Evolutionary conservation across 2,797 vertebrate species (phyloP).

Genomic region (Pseudocheirus occidentalis): DNA sequence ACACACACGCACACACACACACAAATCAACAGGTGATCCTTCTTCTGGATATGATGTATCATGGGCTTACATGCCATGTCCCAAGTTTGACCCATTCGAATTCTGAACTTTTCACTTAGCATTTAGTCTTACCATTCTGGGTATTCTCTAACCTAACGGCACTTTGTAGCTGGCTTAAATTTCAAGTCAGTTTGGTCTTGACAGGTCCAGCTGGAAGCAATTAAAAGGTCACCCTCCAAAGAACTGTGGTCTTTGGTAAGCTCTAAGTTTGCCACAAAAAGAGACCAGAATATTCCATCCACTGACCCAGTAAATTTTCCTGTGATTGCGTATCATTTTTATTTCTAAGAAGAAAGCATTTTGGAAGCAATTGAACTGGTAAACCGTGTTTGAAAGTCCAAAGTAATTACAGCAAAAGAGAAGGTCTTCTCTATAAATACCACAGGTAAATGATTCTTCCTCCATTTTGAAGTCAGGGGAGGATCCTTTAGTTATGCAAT

Average conservation of each 20-base stretch:
- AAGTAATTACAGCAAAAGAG: neutral
- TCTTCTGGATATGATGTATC: neutral
- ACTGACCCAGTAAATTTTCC: slow-evolving; percentile 11
- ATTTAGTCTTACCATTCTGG: slow-evolving; percentile 1
- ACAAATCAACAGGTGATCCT: neutral
- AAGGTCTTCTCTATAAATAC: neutral
- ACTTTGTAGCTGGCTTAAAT: slow-evolving; percentile 29
- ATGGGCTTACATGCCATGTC: neutral
- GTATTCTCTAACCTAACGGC: neutral
- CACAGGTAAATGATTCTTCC: neutral
- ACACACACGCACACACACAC: too few species aligned
- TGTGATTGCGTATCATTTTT: neutral
- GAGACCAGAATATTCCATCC: slow-evolving; percentile 6
- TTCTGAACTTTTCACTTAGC: slow-evolving; percentile 28
- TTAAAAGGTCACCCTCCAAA: neutral
- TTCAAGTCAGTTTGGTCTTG: neutral
- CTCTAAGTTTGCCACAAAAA: slow-evolving; percentile 13
- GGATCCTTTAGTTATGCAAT: neutral
- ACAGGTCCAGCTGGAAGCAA: slow-evolving; percentile 5
- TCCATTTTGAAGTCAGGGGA: neutral
- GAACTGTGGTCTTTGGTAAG: neutral
- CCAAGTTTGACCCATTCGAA: neutral
- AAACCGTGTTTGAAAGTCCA: neutral
- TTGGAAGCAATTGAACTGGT: neutral
- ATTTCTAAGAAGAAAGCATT: neutral